These are phyloP conservation scores for Sesia bembeciformis DNA, from an alignment of 2,888 invertebrate species.

Conservation along the genomic window DNA sequence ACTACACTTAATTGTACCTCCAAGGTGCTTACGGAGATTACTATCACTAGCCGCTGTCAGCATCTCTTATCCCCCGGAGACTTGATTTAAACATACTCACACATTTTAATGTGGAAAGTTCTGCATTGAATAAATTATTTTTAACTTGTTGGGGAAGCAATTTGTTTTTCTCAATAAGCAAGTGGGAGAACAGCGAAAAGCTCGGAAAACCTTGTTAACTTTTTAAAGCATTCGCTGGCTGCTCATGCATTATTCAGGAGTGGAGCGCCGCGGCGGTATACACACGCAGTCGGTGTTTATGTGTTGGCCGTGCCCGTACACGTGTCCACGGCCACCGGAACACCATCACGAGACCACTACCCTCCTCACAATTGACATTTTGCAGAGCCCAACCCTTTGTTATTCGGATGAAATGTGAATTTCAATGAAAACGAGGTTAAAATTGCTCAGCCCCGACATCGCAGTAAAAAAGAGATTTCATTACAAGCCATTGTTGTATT, in stretches of 20 bases:
- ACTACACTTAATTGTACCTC: constrained; percentile 11
- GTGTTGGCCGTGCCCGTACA: constrained; percentile 34
- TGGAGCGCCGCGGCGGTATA: constrained; percentile 21
- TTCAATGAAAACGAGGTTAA: constrained; percentile 64
- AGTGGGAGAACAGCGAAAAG: constrained; percentile 63
- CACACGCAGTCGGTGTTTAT: constrained; percentile 12
- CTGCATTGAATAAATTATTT: background rate
- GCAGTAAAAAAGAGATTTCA: constrained; percentile 56
- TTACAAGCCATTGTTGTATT: constrained; percentile 59
- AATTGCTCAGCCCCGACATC: constrained; percentile 50
- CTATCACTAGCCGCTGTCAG: too few relatives aligned
- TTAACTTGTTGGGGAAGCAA: constrained; percentile 26
- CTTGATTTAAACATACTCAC: too few relatives aligned
- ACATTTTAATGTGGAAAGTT: too few relatives aligned
- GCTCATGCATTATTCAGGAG: constrained; percentile 62
- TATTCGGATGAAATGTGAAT: constrained; percentile 58
- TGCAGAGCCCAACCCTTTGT: constrained; percentile 57
- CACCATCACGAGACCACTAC: constrained; percentile 33
- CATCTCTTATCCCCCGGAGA: too few relatives aligned
- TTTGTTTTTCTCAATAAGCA: constrained; percentile 46
- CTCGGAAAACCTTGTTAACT: constrained; percentile 69
- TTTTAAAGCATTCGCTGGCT: constrained; percentile 65
- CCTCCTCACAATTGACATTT: constrained; percentile 65
- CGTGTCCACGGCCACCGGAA: constrained; percentile 24
- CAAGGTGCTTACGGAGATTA: too few relatives aligned